Conservation (phyloP, 1,140 invertebrate genomes). For the Ostrea edulis region DNA sequence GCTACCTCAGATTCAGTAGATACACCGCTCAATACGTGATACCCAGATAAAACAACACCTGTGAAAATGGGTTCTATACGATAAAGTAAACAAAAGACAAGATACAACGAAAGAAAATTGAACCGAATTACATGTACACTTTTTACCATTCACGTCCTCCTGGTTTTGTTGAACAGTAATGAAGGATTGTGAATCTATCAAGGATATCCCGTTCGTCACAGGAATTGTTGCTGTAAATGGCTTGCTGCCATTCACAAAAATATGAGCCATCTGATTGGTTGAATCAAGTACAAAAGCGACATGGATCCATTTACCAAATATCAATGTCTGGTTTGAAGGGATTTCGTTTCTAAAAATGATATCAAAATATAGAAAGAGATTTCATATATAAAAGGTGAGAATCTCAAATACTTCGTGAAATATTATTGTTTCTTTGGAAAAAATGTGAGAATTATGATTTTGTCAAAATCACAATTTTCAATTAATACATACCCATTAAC, state of each 20-base stretch:
- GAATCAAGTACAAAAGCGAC: not conserved
- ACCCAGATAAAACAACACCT: not conserved
- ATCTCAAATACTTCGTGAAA: no score
- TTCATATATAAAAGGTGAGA: no score
- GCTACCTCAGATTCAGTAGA: slow-evolving; percentile 1
- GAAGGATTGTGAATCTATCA: slow-evolving; percentile 1
- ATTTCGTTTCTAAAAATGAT: not conserved
- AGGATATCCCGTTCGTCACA: not conserved
- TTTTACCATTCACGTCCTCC: not conserved
- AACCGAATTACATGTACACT: no score
- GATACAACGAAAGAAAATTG: no score
- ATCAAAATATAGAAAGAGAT: no score
- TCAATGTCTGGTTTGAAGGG: not conserved
- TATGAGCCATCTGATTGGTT: not conserved
- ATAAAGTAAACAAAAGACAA: no score
- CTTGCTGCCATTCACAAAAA: not conserved
- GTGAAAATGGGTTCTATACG: not conserved
- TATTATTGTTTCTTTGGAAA: no score
- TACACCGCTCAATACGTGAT: not conserved
- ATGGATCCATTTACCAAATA: not conserved
- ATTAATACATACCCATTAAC: not conserved
- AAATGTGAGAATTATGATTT: no score
- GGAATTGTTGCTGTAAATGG: not conserved
- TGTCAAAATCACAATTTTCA: no score
- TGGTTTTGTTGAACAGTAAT: not conserved